Evolutionary conservation across 2,888 invertebrate genomes (phyloP).

Genomic region (Balanococcus diminutus): DNA sequence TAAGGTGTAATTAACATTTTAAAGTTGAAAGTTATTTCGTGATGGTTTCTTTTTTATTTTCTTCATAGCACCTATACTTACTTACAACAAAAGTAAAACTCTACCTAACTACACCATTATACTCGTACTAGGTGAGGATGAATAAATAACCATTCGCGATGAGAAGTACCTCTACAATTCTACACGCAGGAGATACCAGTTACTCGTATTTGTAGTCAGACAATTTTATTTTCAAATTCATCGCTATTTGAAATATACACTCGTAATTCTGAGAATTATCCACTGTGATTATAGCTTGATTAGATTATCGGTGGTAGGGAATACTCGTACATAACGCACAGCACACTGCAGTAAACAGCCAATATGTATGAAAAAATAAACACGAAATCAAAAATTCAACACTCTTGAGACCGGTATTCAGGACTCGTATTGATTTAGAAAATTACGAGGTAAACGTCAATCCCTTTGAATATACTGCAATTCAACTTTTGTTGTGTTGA

Average conservation of each 20-base stretch:
- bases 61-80: no score
- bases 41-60: background rate
- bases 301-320: background rate
- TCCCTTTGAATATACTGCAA: constrained; percentile 1
- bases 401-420: background rate
- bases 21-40: background rate
- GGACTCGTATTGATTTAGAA: background rate
- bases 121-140: background rate
- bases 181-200: background rate
- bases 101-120: background rate
- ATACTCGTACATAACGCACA: no score
- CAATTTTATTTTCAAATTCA: background rate
- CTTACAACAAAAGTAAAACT: no score
- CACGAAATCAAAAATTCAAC: background rate
- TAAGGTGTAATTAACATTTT: background rate
- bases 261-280: background rate
- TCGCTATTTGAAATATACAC: background rate
- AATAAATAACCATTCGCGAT: background rate
- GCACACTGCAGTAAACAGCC: background rate
- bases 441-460: constrained; percentile 19
- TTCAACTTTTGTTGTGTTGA: constrained; percentile 8
- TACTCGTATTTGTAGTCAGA: background rate
- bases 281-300: background rate
- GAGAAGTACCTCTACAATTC: background rate
- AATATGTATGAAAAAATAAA: constrained; percentile 8